A percentile compares a stretch with the other conserved stretches of the same genome.
phyloP scores from a whole-genome alignment of 2,113 vertebrate genomes.

The Pomatostomus ruficeps region DNA sequence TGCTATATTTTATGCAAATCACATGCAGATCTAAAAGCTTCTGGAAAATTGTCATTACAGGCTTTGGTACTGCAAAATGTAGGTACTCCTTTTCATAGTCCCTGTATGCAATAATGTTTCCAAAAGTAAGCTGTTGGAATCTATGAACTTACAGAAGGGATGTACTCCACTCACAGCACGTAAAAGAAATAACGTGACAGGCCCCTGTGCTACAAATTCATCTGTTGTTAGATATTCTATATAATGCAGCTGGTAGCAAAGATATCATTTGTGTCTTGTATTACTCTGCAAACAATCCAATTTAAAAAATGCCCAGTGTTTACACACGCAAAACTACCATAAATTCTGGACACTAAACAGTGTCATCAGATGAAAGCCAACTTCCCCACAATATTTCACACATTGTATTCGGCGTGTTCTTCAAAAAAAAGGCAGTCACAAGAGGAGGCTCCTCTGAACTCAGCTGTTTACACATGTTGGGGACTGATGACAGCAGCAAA shows the following conservation, averaged over 20 bases:
- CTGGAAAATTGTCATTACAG: neutral
- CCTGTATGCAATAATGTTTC: neutral
- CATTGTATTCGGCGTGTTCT: neutral
- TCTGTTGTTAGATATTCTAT: neutral
- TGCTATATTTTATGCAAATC: neutral
- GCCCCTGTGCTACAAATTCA: neutral
- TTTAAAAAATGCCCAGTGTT: slow-evolving; percentile 67
- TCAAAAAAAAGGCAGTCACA: neutral
- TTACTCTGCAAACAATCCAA: slow-evolving; percentile 54
- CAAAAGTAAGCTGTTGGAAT: neutral
- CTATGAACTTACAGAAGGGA: neutral
- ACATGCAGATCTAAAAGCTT: neutral
- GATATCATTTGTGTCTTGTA: slow-evolving; percentile 46
- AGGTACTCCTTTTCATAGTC: neutral
- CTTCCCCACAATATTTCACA: slow-evolving; percentile 32
- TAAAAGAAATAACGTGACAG: neutral
- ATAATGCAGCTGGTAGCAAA: neutral
- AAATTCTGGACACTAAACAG: slow-evolving; percentile 69
- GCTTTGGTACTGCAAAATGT: neutral
- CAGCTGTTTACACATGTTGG: neutral
- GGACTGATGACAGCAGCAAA: slow-evolving; percentile 5
- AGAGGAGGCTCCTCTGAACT: neutral
- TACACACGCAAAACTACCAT: slow-evolving; percentile 46
- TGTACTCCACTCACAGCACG: neutral
- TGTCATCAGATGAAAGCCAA: slow-evolving; percentile 38